Conservation (phyloP, 2,797 vertebrate genomes). For the Esox lucius region DNA sequence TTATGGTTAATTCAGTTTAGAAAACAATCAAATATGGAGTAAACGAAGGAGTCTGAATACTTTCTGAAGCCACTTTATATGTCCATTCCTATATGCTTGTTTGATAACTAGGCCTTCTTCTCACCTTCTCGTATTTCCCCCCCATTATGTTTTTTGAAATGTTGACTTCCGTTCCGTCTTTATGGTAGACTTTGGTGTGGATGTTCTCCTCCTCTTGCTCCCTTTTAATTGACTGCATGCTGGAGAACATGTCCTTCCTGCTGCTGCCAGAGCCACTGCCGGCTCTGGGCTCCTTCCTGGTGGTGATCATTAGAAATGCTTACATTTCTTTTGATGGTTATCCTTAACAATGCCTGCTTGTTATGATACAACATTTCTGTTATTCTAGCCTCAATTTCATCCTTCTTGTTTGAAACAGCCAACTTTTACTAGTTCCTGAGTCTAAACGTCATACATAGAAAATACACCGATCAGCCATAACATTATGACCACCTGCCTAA, state of each 20-base stretch:
- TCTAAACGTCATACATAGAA: not conserved
- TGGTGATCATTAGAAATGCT: not conserved
- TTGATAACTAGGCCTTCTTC: not conserved
- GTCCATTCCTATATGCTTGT: not conserved
- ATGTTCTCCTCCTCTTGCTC: constrained; percentile 80
- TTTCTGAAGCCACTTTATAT: no score
- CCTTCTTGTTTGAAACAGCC: not conserved
- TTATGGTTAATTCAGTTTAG: no score
- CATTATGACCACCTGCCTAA: no score
- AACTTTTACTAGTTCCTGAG: not conserved
- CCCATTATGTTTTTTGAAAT: constrained; percentile 90
- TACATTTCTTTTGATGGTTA: not conserved
- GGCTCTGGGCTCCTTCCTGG: constrained; percentile 82
- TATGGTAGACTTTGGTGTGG: constrained; percentile 84
- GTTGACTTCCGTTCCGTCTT: constrained; percentile 83
- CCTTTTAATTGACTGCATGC: constrained; percentile 70
- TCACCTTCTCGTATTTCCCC: constrained; percentile 80
- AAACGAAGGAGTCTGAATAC: no score
- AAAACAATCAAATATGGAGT: no score
- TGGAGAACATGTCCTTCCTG: constrained; percentile 73
- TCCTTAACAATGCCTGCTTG: not conserved
- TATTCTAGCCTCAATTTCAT: not conserved
- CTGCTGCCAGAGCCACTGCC: constrained; percentile 39
- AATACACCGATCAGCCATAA: no score
- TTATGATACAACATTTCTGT: not conserved